Conservation (phyloP, 2,797 vertebrate species). For the Sardinella longiceps region DNA sequence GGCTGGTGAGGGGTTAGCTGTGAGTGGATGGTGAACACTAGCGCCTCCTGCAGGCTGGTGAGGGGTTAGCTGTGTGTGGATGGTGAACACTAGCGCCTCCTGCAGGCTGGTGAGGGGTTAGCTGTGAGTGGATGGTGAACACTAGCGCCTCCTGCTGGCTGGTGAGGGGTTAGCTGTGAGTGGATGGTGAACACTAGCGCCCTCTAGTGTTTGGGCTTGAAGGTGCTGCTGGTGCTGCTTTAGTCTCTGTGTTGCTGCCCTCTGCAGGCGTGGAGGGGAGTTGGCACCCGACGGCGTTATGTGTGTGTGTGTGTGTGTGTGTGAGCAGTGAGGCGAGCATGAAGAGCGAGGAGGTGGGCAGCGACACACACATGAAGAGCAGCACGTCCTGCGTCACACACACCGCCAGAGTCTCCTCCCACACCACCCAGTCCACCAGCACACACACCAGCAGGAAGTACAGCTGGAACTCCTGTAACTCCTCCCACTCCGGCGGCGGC, state of each 20-base stretch:
- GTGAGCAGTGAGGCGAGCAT: constrained; percentile 86
- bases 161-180: background rate
- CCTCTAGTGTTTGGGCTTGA: background rate
- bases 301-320: constrained; percentile 44
- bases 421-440: constrained; percentile 90
- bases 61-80: background rate
- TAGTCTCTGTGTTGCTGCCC: background rate
- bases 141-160: background rate
- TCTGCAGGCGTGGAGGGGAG: background rate
- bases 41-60: background rate
- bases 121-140: too few species aligned
- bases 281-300: background rate
- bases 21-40: too few species aligned
- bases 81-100: background rate
- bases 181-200: background rate
- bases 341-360: constrained; percentile 92
- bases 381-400: constrained; percentile 90
- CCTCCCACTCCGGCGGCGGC: constrained; percentile 73
- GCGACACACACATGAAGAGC: constrained; percentile 92
- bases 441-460: constrained; percentile 91
- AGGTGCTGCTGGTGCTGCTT: background rate
- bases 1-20: background rate
- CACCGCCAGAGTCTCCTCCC: constrained; percentile 82
- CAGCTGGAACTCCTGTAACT: constrained; percentile 91
- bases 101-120: background rate